Percentiles rank a stretch among this genome's conserved stretches.
These are phyloP conservation scores for Ciconia boyciana DNA, from an alignment of 2,113 vertebrate genomes.

Conservation along the genomic window DNA sequence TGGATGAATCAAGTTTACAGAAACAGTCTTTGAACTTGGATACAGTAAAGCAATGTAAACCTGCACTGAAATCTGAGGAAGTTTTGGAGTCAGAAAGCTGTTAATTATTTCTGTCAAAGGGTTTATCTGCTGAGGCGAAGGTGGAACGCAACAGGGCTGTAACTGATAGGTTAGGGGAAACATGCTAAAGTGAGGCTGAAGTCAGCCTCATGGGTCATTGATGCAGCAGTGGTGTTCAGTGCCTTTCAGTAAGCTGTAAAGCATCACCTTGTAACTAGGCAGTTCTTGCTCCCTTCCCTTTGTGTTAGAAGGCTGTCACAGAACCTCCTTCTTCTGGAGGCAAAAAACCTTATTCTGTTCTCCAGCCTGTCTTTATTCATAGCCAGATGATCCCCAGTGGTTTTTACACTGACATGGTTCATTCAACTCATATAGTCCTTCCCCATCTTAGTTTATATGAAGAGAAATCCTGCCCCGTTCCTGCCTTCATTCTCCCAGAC, in stretches of 20 bases:
- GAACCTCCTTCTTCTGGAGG: neutral
- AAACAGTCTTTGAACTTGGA: neutral
- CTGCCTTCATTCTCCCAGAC: neutral
- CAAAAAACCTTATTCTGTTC: neutral
- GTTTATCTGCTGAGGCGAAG: neutral
- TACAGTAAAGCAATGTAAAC: neutral
- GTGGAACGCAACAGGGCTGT: neutral
- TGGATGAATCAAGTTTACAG: neutral
- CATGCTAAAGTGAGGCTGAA: neutral
- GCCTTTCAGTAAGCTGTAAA: neutral
- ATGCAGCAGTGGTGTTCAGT: neutral
- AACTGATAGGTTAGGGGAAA: neutral
- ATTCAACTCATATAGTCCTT: accelerated
- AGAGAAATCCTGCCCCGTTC: neutral
- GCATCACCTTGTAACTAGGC: too few species aligned
- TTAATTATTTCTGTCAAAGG: neutral
- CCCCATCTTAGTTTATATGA: neutral
- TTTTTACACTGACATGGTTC: neutral
- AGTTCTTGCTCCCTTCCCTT: neutral
- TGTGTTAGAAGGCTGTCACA: neutral
- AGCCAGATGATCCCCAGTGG: neutral
- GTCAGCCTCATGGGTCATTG: neutral
- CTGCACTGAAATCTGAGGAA: neutral
- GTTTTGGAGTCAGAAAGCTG: neutral
- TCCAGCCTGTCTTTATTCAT: neutral